Base-by-base conservation (phyloP, 2,113 vertebrate genomes). In the Coturnix japonica region DNA sequence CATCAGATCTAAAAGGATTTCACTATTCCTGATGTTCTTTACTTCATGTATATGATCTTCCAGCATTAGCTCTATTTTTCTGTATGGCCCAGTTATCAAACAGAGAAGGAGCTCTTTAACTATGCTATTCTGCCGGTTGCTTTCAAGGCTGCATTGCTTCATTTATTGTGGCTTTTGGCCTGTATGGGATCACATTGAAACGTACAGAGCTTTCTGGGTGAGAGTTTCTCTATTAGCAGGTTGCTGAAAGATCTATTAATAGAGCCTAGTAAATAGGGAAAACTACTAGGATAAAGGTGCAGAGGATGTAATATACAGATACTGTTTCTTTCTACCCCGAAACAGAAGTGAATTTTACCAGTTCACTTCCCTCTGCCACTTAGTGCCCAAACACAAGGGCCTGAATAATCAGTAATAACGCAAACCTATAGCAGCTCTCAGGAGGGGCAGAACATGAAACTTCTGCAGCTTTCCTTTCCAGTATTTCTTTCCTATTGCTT, bases 121-220 rank as follows among this genome's bases (percentile, higher is more conserved):
- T 11, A 14, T 60, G 4, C 13, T 61, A 4, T 21, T 17, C 11
- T 53, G 3, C 15, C 59, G 44, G 14, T 5, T 75, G 5, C 19
- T 65, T 83, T 39, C 17, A 90, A 74, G 35, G 30, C 20, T 26
- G n/a, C 1, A 9, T 53, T 46, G 70, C 56, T 87, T 78, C 26
- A 23, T 77, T 85, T 85, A 8, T 51, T 64, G 8, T 56, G 18
- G 8, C 9, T 57, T 90, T 83, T 57, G 39, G 20, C 26, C 31
- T 26, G 11, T 22, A 7, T 1, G 0, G 18, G 31, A 54, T 7
- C 2, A 31, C 7, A 4, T 5, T 44, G 25, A 73, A 33, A 80
- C 22, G 13, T 35, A 61, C 18, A 57, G 49, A 91, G 6, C 9
- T 79, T 88, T 66, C 30, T 47, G 13, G 2, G 2, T 53, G 14